These are phyloP conservation scores for Pachycephala philippinensis DNA, from an alignment of 2,113 vertebrate genomes.

Conservation along the genomic window DNA sequence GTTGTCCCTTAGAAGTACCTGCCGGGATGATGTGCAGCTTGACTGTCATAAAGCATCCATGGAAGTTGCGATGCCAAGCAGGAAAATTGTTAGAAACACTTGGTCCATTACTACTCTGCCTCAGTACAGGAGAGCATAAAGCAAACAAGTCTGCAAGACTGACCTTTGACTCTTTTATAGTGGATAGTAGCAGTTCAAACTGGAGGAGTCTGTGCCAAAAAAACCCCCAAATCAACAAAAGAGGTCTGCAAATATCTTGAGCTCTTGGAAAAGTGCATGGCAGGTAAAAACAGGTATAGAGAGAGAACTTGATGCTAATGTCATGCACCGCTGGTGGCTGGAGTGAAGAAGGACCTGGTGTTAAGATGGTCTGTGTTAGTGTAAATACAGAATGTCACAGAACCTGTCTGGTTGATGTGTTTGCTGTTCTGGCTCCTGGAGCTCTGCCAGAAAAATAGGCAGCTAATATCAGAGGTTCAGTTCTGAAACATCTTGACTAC, in stretches of 20 bases:
- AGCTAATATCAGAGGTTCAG: neutral
- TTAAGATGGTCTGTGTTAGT: neutral
- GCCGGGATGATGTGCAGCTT: neutral
- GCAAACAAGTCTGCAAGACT: neutral
- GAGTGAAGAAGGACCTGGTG: neutral
- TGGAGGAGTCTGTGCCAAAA: neutral
- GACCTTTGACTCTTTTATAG: neutral
- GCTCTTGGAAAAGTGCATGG: neutral
- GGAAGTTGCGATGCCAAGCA: rapidly evolving
- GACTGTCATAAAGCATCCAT: neutral
- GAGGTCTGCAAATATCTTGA: neutral
- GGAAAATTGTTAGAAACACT: neutral
- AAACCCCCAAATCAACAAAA: neutral
- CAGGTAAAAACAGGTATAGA: neutral
- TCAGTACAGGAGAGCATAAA: neutral
- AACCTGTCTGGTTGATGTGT: neutral
- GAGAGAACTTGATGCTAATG: neutral
- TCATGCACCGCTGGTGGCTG: neutral
- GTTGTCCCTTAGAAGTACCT: neutral
- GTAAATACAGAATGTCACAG: neutral
- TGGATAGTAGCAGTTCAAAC: neutral
- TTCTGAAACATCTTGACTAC: neutral
- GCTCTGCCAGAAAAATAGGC: neutral
- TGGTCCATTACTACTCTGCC: neutral
- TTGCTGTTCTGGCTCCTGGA: neutral